Evolutionary conservation across 2,113 vertebrate genomes (phyloP), one percentile per base, ranked within the genome.

Genomic region (Gymnogyps californianus): DNA sequence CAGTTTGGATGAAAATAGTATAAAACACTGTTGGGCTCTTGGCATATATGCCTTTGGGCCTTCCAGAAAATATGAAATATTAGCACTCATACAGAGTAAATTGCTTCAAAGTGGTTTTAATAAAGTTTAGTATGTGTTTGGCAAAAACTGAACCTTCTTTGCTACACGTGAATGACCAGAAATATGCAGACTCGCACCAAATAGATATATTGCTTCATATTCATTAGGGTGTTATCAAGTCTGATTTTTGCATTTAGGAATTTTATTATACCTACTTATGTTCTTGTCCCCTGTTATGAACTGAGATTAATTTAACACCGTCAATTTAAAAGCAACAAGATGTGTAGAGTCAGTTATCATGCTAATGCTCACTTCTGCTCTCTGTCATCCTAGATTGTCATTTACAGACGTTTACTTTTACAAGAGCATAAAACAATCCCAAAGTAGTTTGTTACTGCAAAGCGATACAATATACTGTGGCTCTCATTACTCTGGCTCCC

Each of bases 351-450:
- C 52, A 79, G 83, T 91, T 42, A 76, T 25, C 71, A 71, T 20
- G 40, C 26, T 82, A 87, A 83, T 1, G 6, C 12, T 91, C 92
- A 71, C 72, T 96, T 61, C 75, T 95, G 86, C 57, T 89, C 55
- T 93, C 83, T 96, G 64, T 92, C 87, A 92, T 93, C 80, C 92
- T 97, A 84, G 83, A 78, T 44, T 96, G 61, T 83, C 69, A 70
- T 85, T 93, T 86, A 72, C 71, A 97, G 94, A 75, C 61, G 5
- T 82, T 97, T 95, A 49, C 74, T 93, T 96, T 96, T 97, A 96
- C 90, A 96, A 91, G 91, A 91, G 18, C 90, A 62, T 82, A 93
- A 97, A 97, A 92, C 17, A 13, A 96, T 96, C 90, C 69, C 75
- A 61, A 61, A 93, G 51, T 78, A 86, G 36, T 59, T 78, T 95